Base-by-base conservation (phyloP, 2,888 invertebrate genomes). In the Bombyx huttoni region DNA sequence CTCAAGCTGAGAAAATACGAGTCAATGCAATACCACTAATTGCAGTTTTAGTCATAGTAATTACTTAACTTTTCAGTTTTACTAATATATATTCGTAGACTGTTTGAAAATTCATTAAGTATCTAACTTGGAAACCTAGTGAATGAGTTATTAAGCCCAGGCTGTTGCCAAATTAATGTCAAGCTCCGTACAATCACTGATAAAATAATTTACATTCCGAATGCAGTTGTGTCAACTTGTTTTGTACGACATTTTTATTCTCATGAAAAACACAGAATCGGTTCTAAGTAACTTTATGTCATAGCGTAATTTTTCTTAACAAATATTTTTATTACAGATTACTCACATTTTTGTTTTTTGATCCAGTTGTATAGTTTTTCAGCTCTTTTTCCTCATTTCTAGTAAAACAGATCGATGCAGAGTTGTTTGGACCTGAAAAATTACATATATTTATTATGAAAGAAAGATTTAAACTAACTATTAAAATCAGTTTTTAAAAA, bases 371-470 rank as follows among this genome's bases (percentile, higher is more conserved):
- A 60, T 72, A 72, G 69, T 61, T 59, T 57, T 73, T 85, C 79
- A 87, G 70, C 87, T 86, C 74, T 87, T 87, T 71, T 81, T 86
- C 75, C 69, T 85, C 87, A 86, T 88, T 65, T 83, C 86, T 78
- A 62, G 57, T 40, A 40, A 12, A 40, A 40, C 40, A 40, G 40
- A 40, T 2, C 12, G 40, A 40, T 40, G 12, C 7, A 12, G 40
- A 40, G 40, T 40, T 40, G 49, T 61, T 57, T 61, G 52, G 65
- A 65, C 57, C 64, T 56, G 57, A 34, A 40, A 10, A 40, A 10
- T 6, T 40, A 40, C 7, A 40, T 40, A 40, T 10, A 6, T 40
- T 40, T 40, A 8, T 40, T 24, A 24, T 2, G n/a, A n/a, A n/a
- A n/a, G n/a, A n/a, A n/a, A n/a, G n/a, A n/a, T n/a, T n/a, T n/a